Base-by-base conservation (phyloP, 2,113 vertebrate species). In the Nannobrachium achirus region DNA sequence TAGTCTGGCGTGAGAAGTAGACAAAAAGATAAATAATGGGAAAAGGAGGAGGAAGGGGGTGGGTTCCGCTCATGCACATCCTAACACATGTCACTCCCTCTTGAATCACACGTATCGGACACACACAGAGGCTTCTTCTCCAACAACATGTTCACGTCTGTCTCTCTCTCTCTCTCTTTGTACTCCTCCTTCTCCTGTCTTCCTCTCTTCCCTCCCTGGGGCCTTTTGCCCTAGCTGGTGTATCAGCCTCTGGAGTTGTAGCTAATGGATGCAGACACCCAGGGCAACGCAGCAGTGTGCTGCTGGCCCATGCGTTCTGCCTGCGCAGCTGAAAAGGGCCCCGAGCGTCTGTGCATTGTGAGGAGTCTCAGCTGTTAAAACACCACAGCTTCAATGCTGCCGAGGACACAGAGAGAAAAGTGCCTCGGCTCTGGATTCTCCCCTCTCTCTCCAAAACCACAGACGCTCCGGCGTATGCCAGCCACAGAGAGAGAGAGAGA, bases 281-380 rank as follows among this genome's bases (percentile, higher is more conserved):
- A 63, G 70, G 76, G 82, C 79, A 79, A 63, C 66, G 72, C 72
- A 69, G 53, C 42, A 56, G 64, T 75, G 81, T 66, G 55, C 68
- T 82, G 84, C 68, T 82, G 84, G 82, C 78, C 79, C 78, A 83
- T 79, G 70, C 66, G 73, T 89, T 90, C 85, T 90, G 87, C 83
- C 86, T 82, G 79, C 80, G 41, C 89, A 91, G 90, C 82, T 88
- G 69, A 91, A 91, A 92, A 90, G 85, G 67, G 78, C 85, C 79
- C 33, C 2, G 25, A 85, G 76, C 55, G 83, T 88, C 89, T 87
- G 86, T 87, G 91, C 89, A 84, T 85, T 83, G 85, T 92, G 91
- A 93, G 92, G 90, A 89, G 91, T 92, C 88, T 93, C 92, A 93
- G 92, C 92, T 93, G 92, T 93, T 92, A 87, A 92, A 93, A 93